Percentiles rank a stretch among this genome's conserved stretches.
Evolutionary conservation across 2,113 vertebrate species (phyloP).

Genomic region (Erythrolamprus reginae): DNA sequence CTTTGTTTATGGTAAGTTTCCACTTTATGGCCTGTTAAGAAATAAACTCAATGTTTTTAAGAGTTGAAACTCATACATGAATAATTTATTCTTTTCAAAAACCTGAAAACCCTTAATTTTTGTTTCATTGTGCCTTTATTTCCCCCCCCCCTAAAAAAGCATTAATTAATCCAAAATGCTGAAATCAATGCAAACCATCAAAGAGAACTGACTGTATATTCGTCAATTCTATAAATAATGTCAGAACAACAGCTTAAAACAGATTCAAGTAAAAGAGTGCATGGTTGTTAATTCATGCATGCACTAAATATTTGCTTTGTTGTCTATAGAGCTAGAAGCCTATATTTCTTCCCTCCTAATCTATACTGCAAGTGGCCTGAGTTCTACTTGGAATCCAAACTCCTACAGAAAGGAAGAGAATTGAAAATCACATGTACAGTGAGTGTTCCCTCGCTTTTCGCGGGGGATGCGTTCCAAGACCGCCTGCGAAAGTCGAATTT

Average conservation of each 20-base stretch:
- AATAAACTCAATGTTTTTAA: slow-evolving; percentile 36
- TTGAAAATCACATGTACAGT: slow-evolving; percentile 24
- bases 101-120: not conserved
- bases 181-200: slow-evolving; percentile 1
- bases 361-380: not conserved
- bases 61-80: slow-evolving; percentile 30
- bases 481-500: too few relatives aligned
- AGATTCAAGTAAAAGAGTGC: not conserved
- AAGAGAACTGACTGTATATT: not conserved
- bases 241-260: not conserved
- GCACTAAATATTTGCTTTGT: not conserved
- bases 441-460: too few relatives aligned
- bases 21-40: slow-evolving; percentile 30
- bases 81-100: slow-evolving; percentile 25
- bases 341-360: not conserved
- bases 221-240: not conserved
- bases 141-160: not conserved
- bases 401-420: not conserved
- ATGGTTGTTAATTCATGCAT: not conserved
- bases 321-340: not conserved
- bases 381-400: not conserved
- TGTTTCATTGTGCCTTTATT: not conserved
- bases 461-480: too few relatives aligned
- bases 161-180: slow-evolving; percentile 21
- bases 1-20: slow-evolving; percentile 40